phyloP scores from a whole-genome alignment of 2,888 invertebrate species.

The Calameuta pallipes region DNA sequence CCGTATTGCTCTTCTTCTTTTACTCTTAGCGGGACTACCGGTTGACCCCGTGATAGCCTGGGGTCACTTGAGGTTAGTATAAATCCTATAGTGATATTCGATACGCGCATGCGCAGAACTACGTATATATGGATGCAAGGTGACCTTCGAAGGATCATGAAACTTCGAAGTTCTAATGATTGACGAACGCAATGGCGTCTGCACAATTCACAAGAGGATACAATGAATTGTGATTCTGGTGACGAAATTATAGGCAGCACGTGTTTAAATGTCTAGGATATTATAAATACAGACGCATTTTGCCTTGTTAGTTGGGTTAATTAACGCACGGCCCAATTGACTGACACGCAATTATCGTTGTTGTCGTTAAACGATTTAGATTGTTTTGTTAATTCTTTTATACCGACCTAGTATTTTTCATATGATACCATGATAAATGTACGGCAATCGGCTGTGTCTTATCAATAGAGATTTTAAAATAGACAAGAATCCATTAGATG shows the following conservation, averaged over 20 bases:
- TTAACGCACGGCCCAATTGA: conserved; percentile 2
- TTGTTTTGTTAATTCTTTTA: neutral
- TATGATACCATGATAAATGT: neutral
- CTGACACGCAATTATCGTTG: neutral
- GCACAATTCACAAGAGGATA: neutral
- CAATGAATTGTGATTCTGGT: neutral
- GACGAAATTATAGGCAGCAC: neutral
- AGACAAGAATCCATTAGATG: neutral
- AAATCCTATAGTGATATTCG: neutral
- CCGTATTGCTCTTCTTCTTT: conserved; percentile 1
- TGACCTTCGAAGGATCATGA: neutral
- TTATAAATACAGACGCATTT: neutral
- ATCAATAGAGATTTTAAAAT: neutral
- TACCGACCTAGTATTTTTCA: neutral
- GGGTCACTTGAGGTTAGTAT: neutral
- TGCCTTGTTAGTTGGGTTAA: neutral
- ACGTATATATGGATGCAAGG: neutral
- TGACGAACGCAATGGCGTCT: neutral
- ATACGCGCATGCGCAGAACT: neutral
- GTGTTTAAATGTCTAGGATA: neutral
- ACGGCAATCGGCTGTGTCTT: neutral
- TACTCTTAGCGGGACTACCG: neutral
- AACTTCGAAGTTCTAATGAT: neutral
- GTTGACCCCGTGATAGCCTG: neutral
- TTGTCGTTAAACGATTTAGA: neutral